phyloP scores from a whole-genome alignment of 2,113 vertebrate genomes.

The Hypocryptadius cinnamomeus region DNA sequence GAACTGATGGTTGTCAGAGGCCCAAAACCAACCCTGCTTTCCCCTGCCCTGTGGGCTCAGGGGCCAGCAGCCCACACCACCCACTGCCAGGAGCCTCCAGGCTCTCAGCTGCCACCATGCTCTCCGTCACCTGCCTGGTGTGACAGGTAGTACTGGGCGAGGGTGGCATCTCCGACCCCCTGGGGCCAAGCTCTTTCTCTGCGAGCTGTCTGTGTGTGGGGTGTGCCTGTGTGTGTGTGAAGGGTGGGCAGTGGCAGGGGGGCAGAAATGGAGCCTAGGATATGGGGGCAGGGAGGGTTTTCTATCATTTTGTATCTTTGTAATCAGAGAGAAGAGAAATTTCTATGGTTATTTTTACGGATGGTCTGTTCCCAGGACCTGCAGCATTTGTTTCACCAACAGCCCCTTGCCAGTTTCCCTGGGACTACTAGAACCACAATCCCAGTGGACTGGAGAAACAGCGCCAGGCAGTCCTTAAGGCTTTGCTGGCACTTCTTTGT shows the following conservation, averaged over 20 bases:
- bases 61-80: background rate
- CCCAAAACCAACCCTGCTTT: background rate
- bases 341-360: constrained; percentile 90
- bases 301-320: constrained; percentile 98
- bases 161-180: background rate
- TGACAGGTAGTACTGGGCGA: background rate
- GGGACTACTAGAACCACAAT: background rate
- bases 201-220: background rate
- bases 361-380: constrained; percentile 74
- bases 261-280: constrained; percentile 31
- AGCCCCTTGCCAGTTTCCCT: background rate
- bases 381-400: constrained; percentile 51
- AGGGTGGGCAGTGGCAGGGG: constrained; percentile 24
- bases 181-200: constrained; percentile 11
- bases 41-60: background rate
- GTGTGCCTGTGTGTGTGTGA: background rate
- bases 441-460: background rate
- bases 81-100: background rate
- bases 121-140: background rate
- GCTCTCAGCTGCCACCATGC: background rate
- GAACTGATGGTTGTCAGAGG: constrained; percentile 34
- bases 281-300: constrained; percentile 66
- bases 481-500: background rate
- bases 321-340: constrained; percentile 89
- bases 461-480: background rate